Conservation (phyloP, 2,797 vertebrate genomes). For the Eidolon dupreanum region DNA sequence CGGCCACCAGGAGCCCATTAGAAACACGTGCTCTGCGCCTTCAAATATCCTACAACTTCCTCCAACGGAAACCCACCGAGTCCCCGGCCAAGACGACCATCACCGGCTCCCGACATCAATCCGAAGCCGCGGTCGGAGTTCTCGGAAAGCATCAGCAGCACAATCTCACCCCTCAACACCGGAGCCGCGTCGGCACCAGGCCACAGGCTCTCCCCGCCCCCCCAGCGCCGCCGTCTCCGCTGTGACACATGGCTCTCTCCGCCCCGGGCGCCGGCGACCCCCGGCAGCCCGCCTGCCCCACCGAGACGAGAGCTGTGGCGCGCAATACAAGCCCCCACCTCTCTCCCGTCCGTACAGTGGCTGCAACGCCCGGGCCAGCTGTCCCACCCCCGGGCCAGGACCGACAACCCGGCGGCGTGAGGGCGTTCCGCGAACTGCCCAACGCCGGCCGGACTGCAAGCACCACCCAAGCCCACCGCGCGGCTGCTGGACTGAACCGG, state of each 20-base stretch:
- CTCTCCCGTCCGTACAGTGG: background rate
- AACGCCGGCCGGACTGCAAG: conserved; percentile 35
- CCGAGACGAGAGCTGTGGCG: background rate
- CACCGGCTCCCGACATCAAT: conserved; percentile 51
- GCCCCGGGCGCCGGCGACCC: conserved; percentile 46
- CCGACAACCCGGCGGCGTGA: background rate
- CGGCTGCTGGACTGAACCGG: conserved; percentile 61
- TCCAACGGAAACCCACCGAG: conserved; percentile 77
- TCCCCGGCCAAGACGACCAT: conserved; percentile 50
- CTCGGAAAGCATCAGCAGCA: conserved; percentile 63
- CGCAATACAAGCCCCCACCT: conserved; percentile 16
- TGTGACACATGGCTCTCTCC: conserved; percentile 72
- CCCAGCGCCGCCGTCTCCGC: conserved; percentile 59
- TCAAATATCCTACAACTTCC: conserved; percentile 86
- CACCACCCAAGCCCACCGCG: conserved; percentile 55
- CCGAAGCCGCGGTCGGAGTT: conserved; percentile 31
- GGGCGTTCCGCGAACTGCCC: conserved; percentile 67
- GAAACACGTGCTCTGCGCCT: conserved; percentile 89
- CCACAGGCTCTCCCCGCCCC: conserved; percentile 66
- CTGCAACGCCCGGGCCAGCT: background rate
- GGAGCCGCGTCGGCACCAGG: conserved; percentile 64
- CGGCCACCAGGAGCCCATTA: conserved; percentile 85
- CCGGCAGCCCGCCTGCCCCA: background rate
- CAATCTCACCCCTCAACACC: conserved; percentile 63
- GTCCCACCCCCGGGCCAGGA: background rate